Evolutionary conservation across 2,797 vertebrate genomes (phyloP).

Genomic region (Chiroxiphia lanceolata): DNA sequence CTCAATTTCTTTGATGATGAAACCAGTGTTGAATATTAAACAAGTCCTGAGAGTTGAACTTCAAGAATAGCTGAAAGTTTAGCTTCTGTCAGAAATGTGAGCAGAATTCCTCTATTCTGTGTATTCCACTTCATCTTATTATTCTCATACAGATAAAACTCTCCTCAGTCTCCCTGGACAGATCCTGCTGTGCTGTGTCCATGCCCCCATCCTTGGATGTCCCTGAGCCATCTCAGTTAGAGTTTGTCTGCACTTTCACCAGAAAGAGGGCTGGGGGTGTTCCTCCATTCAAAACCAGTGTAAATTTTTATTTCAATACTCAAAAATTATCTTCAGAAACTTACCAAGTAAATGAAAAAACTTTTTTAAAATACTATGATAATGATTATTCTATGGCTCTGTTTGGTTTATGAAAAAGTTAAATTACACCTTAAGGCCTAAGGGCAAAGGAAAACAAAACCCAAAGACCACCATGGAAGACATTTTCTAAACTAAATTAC

Average conservation of each 20-base stretch:
- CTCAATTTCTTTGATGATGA: constrained; percentile 69
- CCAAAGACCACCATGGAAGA: background rate
- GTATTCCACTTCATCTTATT: background rate
- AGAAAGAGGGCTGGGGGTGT: background rate
- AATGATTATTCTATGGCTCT: background rate
- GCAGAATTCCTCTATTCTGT: constrained; percentile 8
- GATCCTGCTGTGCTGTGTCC: background rate
- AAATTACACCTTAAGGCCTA: constrained; percentile 30
- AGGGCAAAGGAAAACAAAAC: constrained; percentile 29
- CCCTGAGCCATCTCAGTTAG: background rate
- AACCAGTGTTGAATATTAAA: constrained; percentile 64
- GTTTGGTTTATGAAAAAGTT: constrained; percentile 1
- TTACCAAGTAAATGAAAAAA: background rate
- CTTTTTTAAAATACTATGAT: background rate
- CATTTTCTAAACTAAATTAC: constrained; percentile 35
- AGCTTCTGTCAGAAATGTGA: constrained; percentile 49
- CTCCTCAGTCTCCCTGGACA: background rate
- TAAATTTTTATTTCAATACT: background rate
- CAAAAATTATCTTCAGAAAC: background rate
- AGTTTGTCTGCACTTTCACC: background rate
- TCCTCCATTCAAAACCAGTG: background rate
- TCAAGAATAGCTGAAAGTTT: constrained; percentile 56
- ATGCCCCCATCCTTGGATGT: background rate
- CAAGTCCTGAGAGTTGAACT: constrained; percentile 29
- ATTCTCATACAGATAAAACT: background rate